These are phyloP conservation scores for Pogonognathellus flavescens DNA, from an alignment of 1,140 invertebrate species.

Conservation along the genomic window DNA sequence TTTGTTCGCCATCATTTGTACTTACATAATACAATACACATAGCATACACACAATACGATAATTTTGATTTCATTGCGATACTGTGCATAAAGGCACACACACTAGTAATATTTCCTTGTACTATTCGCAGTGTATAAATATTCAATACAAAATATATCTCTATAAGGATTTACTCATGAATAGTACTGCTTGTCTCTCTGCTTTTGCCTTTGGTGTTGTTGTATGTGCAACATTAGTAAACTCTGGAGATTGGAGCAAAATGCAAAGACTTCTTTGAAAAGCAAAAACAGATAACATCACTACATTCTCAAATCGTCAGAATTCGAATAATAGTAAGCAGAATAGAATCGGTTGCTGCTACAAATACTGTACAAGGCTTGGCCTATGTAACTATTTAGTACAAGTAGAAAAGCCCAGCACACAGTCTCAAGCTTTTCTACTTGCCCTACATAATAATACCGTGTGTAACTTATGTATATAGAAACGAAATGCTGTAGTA, in stretches of 20 bases:
- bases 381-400: too few relatives aligned
- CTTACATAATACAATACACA: too few relatives aligned
- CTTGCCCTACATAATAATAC: too few relatives aligned
- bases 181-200: too few relatives aligned
- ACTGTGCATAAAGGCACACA: background rate
- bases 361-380: background rate
- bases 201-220: background rate
- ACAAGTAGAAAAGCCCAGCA: too few relatives aligned
- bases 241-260: too few relatives aligned
- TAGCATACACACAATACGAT: background rate
- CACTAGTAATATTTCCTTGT: too few relatives aligned
- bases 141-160: too few relatives aligned
- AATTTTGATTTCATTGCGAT: background rate
- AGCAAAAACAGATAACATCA: slow-evolving; percentile 1
- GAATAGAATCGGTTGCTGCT: background rate
- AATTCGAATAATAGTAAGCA: background rate
- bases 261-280: too few relatives aligned
- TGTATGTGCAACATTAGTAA: background rate
- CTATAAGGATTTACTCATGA: background rate
- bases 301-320: background rate
- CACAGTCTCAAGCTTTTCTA: too few relatives aligned
- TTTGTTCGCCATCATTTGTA: background rate
- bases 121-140: too few relatives aligned
- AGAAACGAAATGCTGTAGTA: background rate
- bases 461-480: background rate